These are phyloP conservation scores for Volucella inanis DNA, from an alignment of 2,888 invertebrate species.

Conservation along the genomic window DNA sequence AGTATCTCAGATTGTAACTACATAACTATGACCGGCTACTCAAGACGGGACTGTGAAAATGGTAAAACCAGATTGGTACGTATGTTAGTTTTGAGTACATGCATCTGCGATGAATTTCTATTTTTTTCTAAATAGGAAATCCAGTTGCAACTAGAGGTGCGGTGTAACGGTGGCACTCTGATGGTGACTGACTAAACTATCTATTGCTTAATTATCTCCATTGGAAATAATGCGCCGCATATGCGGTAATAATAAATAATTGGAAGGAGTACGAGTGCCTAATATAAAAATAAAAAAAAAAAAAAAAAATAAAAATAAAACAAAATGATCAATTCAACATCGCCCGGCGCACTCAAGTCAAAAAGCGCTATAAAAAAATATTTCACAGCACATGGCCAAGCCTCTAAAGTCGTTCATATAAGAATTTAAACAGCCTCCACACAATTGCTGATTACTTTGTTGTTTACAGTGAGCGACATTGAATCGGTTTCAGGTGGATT, in stretches of 20 bases:
- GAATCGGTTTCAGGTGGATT: slow-evolving; percentile 22
- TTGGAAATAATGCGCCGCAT: slow-evolving; percentile 71
- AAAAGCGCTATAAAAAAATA: slow-evolving; percentile 60
- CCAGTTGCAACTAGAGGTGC: slow-evolving; percentile 58
- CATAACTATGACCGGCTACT: background rate
- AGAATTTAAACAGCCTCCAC: slow-evolving; percentile 45
- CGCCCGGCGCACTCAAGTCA: slow-evolving; percentile 52
- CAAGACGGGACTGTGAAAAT: slow-evolving; percentile 14
- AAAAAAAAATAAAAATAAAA: slow-evolving; percentile 17
- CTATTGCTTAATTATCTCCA: slow-evolving; percentile 74
- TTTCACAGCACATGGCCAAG: slow-evolving; percentile 64
- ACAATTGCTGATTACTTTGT: slow-evolving; percentile 31
- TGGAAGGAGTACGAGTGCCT: slow-evolving; percentile 29
- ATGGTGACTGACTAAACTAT: slow-evolving; percentile 71
- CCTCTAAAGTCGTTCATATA: slow-evolving; percentile 49
- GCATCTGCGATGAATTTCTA: background rate
- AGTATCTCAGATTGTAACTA: slow-evolving; percentile 20
- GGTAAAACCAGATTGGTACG: slow-evolving; percentile 33
- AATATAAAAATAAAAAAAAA: slow-evolving; percentile 1
- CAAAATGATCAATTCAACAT: slow-evolving; percentile 31
- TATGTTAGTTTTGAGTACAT: background rate
- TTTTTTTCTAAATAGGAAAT: slow-evolving; percentile 59
- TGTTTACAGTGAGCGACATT: slow-evolving; percentile 31
- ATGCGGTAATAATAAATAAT: slow-evolving; percentile 74
- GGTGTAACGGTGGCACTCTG: slow-evolving; percentile 19